Percentiles rank a stretch among this genome's conserved stretches.
Conservation (phyloP, 2,888 invertebrate species). For the Pammene aurita region DNA sequence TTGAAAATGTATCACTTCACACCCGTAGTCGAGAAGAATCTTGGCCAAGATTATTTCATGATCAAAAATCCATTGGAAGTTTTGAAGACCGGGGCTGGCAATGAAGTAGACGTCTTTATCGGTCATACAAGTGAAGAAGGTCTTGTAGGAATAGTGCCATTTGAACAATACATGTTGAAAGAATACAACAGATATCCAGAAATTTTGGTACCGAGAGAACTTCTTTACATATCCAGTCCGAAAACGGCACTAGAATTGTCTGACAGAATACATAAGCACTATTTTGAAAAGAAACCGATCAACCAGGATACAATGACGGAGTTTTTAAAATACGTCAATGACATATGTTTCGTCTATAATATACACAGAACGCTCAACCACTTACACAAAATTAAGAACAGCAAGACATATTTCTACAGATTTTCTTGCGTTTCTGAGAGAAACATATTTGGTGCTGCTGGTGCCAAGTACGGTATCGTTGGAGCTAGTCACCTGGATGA, state of each 20-base stretch:
- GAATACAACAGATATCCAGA: conserved; percentile 54
- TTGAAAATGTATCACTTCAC: conserved; percentile 47
- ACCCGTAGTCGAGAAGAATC: conserved; percentile 53
- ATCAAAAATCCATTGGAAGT: conserved; percentile 47
- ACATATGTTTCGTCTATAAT: conserved; percentile 49
- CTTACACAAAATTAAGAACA: conserved; percentile 45
- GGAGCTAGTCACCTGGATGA: conserved; percentile 66
- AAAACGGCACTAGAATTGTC: conserved; percentile 52
- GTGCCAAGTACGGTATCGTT: conserved; percentile 52
- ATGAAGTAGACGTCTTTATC: conserved; percentile 85
- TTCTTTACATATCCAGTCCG: conserved; percentile 49
- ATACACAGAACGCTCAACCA: conserved; percentile 49
- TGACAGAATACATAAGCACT: conserved; percentile 55
- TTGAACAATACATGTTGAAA: conserved; percentile 43
- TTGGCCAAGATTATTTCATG: conserved; percentile 49
- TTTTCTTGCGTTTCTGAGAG: conserved; percentile 59
- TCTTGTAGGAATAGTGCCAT: conserved; percentile 44
- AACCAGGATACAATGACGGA: conserved; percentile 49
- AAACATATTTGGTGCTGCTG: conserved; percentile 54
- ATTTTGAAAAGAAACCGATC: conserved; percentile 54
- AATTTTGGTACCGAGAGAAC: conserved; percentile 55
- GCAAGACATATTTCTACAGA: conserved; percentile 53
- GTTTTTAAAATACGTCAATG: conserved; percentile 49
- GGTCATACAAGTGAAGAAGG: conserved; percentile 88
- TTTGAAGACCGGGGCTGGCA: conserved; percentile 70